Percentiles rank a stretch among this genome's conserved stretches.
Conservation (phyloP, 2,888 invertebrate species). For the Byasa hedistus region DNA sequence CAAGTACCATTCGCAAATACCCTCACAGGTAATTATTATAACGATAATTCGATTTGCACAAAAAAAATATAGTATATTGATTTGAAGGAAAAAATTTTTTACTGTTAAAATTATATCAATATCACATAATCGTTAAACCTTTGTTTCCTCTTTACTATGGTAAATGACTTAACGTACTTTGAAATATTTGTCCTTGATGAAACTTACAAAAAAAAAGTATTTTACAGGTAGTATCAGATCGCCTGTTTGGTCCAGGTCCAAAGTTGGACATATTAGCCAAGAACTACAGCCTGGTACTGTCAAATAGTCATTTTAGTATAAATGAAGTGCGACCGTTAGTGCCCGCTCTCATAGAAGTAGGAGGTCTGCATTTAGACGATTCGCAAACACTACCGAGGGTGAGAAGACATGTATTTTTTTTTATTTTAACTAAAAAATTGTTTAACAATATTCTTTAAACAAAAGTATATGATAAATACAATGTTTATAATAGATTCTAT, state of each 20-base stretch:
- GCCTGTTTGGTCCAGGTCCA: slow-evolving; percentile 73
- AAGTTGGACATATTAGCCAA: slow-evolving; percentile 65
- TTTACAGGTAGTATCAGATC: slow-evolving; percentile 67
- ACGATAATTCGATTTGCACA: too few species aligned
- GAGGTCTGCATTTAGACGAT: slow-evolving; percentile 77
- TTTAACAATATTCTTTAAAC: too few species aligned
- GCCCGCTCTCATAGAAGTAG: slow-evolving; percentile 78
- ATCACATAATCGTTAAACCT: too few species aligned
- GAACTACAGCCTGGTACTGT: slow-evolving; percentile 76
- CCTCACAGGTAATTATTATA: slow-evolving; percentile 59
- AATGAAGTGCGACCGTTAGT: slow-evolving; percentile 78
- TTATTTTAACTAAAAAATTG: too few species aligned
- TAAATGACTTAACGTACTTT: too few species aligned
- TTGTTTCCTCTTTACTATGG: too few species aligned
- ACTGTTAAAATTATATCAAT: too few species aligned
- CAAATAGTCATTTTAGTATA: slow-evolving; percentile 79
- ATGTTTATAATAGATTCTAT: too few species aligned
- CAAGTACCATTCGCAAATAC: slow-evolving; percentile 63
- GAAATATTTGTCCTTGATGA: not conserved
- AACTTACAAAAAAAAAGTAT: not conserved
- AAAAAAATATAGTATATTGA: too few species aligned
- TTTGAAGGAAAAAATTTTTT: too few species aligned
- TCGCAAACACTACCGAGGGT: slow-evolving; percentile 67
- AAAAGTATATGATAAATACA: too few species aligned
- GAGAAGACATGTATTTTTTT: slow-evolving; percentile 30